Evolutionary conservation across 2,797 vertebrate species (phyloP).

Genomic region (Alauda arvensis): DNA sequence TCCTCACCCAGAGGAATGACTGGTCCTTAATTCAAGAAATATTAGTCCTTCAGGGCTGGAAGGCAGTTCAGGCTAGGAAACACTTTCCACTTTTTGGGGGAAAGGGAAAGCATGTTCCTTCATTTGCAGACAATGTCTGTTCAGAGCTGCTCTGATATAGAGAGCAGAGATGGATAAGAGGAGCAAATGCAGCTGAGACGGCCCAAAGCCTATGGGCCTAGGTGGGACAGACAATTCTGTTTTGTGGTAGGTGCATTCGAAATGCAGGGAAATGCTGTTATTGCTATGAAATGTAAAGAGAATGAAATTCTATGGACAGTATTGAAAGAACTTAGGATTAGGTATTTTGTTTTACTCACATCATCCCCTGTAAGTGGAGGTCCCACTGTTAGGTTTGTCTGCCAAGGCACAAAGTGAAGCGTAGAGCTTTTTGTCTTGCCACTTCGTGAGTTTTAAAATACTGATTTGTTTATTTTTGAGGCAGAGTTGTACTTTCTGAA

Average conservation of each 20-base stretch:
- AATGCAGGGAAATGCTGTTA: neutral
- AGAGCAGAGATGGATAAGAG: neutral
- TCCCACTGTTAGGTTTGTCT: neutral
- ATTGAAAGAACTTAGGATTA: neutral
- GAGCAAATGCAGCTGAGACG: neutral
- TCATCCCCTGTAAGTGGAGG: neutral
- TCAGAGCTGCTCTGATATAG: neutral
- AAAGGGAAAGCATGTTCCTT: neutral
- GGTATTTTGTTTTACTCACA: neutral
- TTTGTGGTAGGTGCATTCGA: neutral
- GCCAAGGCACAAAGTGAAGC: neutral
- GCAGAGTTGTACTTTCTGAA: neutral
- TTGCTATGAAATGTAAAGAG: neutral
- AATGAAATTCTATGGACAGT: rapidly evolving
- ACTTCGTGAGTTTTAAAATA: neutral
- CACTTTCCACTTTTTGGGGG: rapidly evolving
- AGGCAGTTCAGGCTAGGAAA: neutral
- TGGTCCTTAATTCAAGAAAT: neutral
- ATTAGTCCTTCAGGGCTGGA: neutral
- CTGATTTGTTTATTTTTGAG: neutral
- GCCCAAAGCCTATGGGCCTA: neutral
- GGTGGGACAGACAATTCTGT: neutral
- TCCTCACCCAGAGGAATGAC: neutral
- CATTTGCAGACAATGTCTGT: rapidly evolving
- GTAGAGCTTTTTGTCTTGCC: neutral